Evolutionary conservation across 30 jellyfish, hydroid and myxozoan genomes (phyloP).

Genomic region (Turritopsis dohrnii): DNA sequence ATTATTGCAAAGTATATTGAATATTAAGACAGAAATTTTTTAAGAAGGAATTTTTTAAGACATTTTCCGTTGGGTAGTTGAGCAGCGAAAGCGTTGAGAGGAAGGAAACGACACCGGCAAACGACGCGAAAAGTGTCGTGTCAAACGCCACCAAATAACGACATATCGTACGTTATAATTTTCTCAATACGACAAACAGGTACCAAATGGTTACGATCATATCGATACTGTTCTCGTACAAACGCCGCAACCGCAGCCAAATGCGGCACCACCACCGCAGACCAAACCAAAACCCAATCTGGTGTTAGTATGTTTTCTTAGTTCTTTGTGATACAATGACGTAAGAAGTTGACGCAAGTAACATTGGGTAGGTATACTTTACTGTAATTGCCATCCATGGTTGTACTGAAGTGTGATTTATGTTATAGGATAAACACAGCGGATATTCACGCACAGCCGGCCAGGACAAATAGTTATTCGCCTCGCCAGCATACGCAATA

Average conservation of each 20-base stretch:
- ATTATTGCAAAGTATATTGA: too few species aligned
- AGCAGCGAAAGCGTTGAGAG: neutral
- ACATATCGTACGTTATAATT: neutral
- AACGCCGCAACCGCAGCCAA: neutral
- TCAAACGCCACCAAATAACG: too few species aligned
- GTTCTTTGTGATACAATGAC: too few species aligned
- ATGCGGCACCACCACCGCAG: conserved; percentile 8
- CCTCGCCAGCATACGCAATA: neutral
- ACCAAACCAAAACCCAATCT: neutral
- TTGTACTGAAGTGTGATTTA: neutral
- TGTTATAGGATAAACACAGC: neutral
- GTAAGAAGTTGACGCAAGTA: too few species aligned
- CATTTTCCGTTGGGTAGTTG: neutral
- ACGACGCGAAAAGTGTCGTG: too few species aligned
- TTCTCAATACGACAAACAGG: neutral
- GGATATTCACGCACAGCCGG: neutral
- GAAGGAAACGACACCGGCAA: neutral
- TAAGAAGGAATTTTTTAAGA: too few species aligned
- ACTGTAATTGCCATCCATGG: neutral
- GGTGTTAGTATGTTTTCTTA: conserved; percentile 5
- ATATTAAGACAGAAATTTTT: too few species aligned
- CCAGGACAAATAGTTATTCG: conserved; percentile 16
- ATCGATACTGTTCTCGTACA: neutral
- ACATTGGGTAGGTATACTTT: too few species aligned
- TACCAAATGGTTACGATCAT: conserved; percentile 6